Evolutionary conservation across 2,888 invertebrate genomes (phyloP), one percentile per base, ranked within the genome.

Genomic region (Busseola fusca): DNA sequence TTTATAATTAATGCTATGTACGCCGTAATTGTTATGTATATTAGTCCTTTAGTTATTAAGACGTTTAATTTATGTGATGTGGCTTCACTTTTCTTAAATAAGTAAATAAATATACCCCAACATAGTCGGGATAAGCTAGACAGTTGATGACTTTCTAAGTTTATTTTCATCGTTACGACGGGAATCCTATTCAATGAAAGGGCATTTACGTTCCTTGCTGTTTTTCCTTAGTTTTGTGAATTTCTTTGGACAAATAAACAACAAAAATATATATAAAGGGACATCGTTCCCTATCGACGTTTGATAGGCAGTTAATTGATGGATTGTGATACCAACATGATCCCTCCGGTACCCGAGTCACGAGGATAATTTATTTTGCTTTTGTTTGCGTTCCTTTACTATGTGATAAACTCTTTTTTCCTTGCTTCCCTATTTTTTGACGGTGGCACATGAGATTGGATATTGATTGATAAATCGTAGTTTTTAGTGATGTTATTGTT

Each of bases 281-380:
- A 85, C 79, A 81, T 66, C 81, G 85, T 62, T 66, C 64, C 65
- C 60, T 54, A 74, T 76, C 67, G 76, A 83, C 82, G 75, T 83
- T 84, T 84, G 86, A 84, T 85, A 65, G 84, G 77, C 77, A 83
- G 64, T 75, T 84, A 85, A 84, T 83, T 84, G 84, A 84, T 84
- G 84, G 79, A 84, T 84, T 76, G 85, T 83, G 73, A 85, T 74
- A 78, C 75, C 80, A 70, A 64, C 81, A 83, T 78, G 79, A 77
- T 84, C 85, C 81, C 78, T 52, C 65, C 50, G 69, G 85, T 74
- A 67, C 83, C 78, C 80, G 34, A 83, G 74, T 73, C 73, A 68
- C 66, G 71, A 69, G 70, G 69, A 84, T 84, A 85, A 85, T 85
- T 83, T 85, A 84, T 84, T 85, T 84, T 76, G 66, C 75, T 75